Evolutionary conservation across 2,797 vertebrate genomes (phyloP).

Genomic region (Erpetoichthys calabaricus): DNA sequence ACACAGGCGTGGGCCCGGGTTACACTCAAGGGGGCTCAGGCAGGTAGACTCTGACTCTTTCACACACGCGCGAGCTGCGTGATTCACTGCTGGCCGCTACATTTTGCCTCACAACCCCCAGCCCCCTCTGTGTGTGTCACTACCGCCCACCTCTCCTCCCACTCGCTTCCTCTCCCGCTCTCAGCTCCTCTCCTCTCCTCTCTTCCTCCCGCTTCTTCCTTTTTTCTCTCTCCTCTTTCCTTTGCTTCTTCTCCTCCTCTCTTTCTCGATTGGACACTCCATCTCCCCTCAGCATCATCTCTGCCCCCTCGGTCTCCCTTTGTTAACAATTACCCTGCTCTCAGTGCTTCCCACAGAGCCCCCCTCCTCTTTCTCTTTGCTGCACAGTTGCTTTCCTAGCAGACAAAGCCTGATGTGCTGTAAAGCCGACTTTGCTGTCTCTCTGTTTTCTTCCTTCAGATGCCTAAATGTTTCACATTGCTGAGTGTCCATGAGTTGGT

Average conservation of each 20-base stretch:
- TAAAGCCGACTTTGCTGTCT: conserved; percentile 2
- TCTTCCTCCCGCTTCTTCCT: not conserved
- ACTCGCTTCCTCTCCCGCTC: conserved; percentile 1
- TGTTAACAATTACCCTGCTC: conserved; percentile 23
- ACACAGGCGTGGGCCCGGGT: too few relatives aligned
- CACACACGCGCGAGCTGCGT: not conserved
- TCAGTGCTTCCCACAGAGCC: conserved; percentile 20
- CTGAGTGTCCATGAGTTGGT: conserved; percentile 37
- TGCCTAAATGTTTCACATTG: conserved; percentile 42
- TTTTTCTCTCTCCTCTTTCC: not conserved
- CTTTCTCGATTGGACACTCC: too few relatives aligned
- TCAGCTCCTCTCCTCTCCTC: not conserved
- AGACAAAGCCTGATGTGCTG: conserved; percentile 13
- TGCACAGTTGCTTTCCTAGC: conserved; percentile 23
- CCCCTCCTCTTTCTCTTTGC: conserved; percentile 9
- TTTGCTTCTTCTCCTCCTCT: not conserved
- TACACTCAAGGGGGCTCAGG: too few relatives aligned
- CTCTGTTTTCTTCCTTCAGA: not conserved
- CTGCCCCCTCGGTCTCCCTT: not conserved
- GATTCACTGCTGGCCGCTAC: not conserved
- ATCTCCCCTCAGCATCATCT: not conserved
- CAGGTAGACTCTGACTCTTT: not conserved
- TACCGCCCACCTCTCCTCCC: not conserved
- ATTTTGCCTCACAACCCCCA: not conserved
- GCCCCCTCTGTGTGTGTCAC: not conserved